These are phyloP conservation scores for Rallus crepitans DNA, from an alignment of 2,797 vertebrate genomes.

Conservation along the genomic window DNA sequence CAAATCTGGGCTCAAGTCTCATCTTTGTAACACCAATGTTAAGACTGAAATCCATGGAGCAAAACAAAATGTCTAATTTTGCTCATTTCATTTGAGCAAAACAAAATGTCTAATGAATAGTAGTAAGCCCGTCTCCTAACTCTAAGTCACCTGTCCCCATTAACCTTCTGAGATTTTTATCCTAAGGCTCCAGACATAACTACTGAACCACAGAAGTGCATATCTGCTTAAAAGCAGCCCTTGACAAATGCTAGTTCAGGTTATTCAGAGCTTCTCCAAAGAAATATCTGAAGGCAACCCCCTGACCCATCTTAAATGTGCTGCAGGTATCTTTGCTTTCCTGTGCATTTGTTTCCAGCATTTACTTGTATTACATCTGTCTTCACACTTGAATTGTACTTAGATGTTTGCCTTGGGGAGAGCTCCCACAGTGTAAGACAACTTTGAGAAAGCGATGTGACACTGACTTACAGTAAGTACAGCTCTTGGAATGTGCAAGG, in stretches of 20 bases:
- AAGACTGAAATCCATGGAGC: neutral
- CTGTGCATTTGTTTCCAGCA: neutral
- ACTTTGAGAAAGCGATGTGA: neutral
- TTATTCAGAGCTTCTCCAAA: neutral
- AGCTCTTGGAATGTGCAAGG: neutral
- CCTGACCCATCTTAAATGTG: neutral
- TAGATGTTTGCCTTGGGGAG: neutral
- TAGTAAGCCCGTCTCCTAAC: neutral
- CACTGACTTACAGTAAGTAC: rapidly evolving
- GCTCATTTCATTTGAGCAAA: neutral
- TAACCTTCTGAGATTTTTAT: neutral
- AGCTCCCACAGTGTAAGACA: neutral
- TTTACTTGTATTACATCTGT: neutral
- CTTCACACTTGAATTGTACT: neutral
- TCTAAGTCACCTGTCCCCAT: neutral
- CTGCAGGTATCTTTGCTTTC: neutral
- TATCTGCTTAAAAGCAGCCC: neutral
- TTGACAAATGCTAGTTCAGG: neutral
- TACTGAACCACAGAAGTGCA: neutral
- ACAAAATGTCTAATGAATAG: neutral
- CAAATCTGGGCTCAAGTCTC: neutral
- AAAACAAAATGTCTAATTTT: neutral
- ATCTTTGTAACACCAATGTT: neutral
- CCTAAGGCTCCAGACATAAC: neutral
- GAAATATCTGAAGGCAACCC: neutral